Conservation (phyloP, 2,113 vertebrate genomes). For the Leptobrachium ailaonicum region DNA sequence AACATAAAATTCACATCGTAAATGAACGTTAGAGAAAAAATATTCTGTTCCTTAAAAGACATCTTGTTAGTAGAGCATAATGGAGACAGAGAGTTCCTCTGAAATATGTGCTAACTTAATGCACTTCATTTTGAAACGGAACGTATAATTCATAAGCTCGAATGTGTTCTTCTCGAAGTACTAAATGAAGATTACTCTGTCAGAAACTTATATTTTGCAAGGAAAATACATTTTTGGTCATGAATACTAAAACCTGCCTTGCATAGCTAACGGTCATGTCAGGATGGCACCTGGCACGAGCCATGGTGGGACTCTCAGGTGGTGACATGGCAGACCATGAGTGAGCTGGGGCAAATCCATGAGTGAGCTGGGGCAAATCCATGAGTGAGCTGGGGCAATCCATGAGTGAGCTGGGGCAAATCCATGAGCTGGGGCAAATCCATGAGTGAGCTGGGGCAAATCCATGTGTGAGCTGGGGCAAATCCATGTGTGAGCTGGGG, state of each 20-base stretch:
- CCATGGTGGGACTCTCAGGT: too few relatives aligned
- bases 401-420: too few relatives aligned
- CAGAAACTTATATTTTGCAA: slow-evolving; percentile 1
- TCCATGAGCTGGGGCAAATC: too few relatives aligned
- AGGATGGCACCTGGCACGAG: too few relatives aligned
- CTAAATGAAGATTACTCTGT: neutral
- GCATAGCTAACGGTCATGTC: neutral
- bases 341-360: too few relatives aligned
- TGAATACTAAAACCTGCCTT: neutral
- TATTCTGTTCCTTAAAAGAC: slow-evolving; percentile 30
- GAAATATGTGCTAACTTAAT: slow-evolving; percentile 36
- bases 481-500: too few relatives aligned
- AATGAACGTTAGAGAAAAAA: neutral
- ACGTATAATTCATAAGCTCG: slow-evolving; percentile 11
- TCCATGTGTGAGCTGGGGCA: too few relatives aligned
- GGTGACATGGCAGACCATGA: too few relatives aligned
- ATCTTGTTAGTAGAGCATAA: slow-evolving; percentile 14
- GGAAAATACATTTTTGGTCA: slow-evolving; percentile 1
- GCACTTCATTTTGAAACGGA: slow-evolving; percentile 20
- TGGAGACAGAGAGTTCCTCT: slow-evolving; percentile 25
- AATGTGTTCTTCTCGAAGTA: slow-evolving; percentile 12
- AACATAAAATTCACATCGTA: neutral
- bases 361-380: too few relatives aligned
- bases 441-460: too few relatives aligned
- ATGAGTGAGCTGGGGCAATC: too few relatives aligned